Evolutionary conservation across 2,113 vertebrate genomes (phyloP).

Genomic region (Pantherophis guttatus): DNA sequence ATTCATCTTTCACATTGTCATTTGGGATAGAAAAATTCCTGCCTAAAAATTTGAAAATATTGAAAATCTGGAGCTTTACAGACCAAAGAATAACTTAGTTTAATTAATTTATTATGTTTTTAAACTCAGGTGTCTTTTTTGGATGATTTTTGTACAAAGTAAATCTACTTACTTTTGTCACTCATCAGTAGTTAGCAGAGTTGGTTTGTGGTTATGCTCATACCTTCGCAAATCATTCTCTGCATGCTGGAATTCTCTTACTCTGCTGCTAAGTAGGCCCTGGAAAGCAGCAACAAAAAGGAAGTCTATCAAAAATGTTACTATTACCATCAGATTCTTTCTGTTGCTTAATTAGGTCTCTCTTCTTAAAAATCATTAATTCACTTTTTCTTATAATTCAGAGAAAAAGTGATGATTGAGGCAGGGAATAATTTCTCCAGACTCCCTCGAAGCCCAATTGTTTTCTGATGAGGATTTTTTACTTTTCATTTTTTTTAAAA

Average conservation of each 20-base stretch:
- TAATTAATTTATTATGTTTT: background rate
- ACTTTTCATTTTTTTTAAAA: too few species aligned
- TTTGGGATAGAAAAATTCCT: background rate
- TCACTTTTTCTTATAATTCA: background rate
- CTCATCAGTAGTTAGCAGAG: background rate
- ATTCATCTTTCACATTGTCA: background rate
- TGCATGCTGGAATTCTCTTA: too few species aligned
- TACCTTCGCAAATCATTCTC: background rate
- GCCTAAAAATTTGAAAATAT: background rate
- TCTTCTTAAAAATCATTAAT: background rate
- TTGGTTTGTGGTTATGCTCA: background rate
- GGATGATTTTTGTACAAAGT: background rate
- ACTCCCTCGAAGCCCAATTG: background rate
- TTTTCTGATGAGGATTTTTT: background rate
- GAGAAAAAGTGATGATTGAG: background rate
- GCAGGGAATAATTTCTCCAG: background rate
- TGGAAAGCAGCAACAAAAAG: too few species aligned
- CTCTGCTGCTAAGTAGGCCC: too few species aligned
- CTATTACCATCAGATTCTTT: background rate
- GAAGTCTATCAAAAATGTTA: too few species aligned
- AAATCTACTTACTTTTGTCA: background rate
- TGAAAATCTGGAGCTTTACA: too few species aligned
- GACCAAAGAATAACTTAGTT: background rate
- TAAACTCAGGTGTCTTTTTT: background rate
- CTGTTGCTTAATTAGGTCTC: background rate